Conservation (phyloP, 2,113 vertebrate genomes). For the Desmodus rotundus region DNA sequence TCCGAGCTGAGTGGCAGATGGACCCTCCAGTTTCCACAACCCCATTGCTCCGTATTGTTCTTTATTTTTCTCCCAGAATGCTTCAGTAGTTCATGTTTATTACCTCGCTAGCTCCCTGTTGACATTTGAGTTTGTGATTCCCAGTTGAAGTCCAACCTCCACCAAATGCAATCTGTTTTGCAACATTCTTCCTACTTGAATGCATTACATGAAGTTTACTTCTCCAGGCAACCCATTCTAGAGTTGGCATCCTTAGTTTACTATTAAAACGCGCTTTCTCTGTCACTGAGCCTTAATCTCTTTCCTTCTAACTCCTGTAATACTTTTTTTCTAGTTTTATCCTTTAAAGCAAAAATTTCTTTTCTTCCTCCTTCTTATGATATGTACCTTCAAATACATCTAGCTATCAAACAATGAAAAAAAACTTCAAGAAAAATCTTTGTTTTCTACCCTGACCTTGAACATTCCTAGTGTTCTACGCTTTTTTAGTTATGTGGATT, state of each 20-base stretch:
- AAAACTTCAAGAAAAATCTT: background rate
- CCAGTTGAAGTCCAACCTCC: background rate
- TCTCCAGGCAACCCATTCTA: background rate
- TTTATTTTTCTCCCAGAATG: background rate
- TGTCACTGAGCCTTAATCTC: background rate
- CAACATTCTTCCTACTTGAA: background rate
- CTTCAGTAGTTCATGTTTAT: background rate
- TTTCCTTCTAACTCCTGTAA: background rate
- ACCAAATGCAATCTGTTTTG: background rate
- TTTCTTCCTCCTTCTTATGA: background rate
- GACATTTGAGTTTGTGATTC: background rate
- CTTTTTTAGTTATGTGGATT: background rate
- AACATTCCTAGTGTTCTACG: background rate
- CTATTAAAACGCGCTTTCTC: background rate
- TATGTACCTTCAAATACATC: background rate
- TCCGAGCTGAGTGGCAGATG: background rate
- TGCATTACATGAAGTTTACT: background rate
- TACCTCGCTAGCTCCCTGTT: background rate
- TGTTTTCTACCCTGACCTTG: background rate
- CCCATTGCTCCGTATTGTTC: background rate
- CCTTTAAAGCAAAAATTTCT: background rate
- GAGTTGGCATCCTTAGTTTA: background rate
- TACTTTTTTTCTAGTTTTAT: background rate
- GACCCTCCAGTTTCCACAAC: background rate
- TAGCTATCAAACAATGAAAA: background rate